A percentile compares a stretch with the other conserved stretches of the same genome.
Evolutionary conservation across 1,140 invertebrate genomes (phyloP).

Genomic region (Drosophila kurseongensis): DNA sequence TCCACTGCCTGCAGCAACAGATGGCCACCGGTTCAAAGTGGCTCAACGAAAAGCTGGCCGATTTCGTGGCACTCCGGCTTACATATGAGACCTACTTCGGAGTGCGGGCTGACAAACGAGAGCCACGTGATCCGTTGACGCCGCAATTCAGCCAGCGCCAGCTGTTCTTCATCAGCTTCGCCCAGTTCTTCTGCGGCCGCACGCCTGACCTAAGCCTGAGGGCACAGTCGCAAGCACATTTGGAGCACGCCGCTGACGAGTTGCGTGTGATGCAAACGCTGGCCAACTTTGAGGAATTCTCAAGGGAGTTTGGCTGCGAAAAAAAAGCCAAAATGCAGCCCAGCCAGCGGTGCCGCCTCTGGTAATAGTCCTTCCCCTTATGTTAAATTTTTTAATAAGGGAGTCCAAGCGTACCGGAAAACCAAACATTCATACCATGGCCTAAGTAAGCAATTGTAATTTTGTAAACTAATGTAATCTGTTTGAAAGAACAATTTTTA

Average conservation of each 20-base stretch:
- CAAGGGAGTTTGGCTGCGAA: conserved; percentile 90
- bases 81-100: conserved; percentile 71
- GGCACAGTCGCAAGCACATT: conserved; percentile 89
- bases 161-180: conserved; percentile 93
- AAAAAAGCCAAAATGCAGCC: conserved; percentile 92
- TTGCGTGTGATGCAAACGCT: conserved; percentile 91
- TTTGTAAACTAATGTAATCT: too few species aligned
- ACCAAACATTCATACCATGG: too few species aligned
- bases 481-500: too few species aligned
- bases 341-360: conserved; percentile 92
- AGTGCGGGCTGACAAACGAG: conserved; percentile 17
- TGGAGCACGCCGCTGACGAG: conserved; percentile 93
- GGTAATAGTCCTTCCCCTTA: conserved; percentile 85
- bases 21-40: conserved; percentile 69
- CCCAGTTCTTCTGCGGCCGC: conserved; percentile 94
- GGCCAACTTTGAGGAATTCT: conserved; percentile 93
- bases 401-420: too few species aligned
- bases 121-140: conserved; percentile 54
- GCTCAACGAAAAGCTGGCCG: conserved; percentile 74
- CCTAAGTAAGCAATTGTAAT: too few species aligned
- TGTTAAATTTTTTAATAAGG: background rate
- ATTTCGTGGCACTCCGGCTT: conserved; percentile 73
- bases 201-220: conserved; percentile 92
- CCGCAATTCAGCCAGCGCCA: conserved; percentile 90
- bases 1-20: conserved; percentile 76